Percentiles rank a stretch among this genome's conserved stretches.
These are phyloP conservation scores for Poeciliopsis turrubarensis DNA, from an alignment of 2,113 vertebrate species.

Conservation along the genomic window DNA sequence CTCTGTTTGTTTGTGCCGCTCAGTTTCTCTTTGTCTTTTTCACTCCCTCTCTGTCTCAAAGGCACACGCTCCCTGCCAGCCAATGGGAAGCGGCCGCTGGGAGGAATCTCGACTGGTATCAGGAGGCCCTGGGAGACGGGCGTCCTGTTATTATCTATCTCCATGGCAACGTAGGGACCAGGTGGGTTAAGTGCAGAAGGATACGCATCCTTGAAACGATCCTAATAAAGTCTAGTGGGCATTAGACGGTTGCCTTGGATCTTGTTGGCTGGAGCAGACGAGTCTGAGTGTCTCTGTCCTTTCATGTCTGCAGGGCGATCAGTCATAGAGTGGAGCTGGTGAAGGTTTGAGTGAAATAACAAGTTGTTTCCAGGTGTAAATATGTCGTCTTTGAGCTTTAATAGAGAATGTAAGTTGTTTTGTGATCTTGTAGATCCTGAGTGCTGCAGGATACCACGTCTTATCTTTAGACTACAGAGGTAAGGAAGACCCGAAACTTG, in stretches of 20 bases:
- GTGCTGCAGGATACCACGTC: constrained; percentile 85
- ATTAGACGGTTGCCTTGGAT: constrained; percentile 20
- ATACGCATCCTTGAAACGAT: constrained; percentile 48
- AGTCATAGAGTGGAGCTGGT: constrained; percentile 80
- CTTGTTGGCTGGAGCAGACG: constrained; percentile 15
- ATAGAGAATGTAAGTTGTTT: background rate
- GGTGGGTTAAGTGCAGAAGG: constrained; percentile 68
- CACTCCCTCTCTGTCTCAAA: constrained; percentile 54
- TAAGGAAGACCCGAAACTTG: constrained; percentile 44
- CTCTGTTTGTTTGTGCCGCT: constrained; percentile 9
- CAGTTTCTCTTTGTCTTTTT: background rate
- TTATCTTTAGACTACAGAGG: constrained; percentile 90
- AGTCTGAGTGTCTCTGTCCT: constrained; percentile 23
- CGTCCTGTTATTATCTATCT: constrained; percentile 87
- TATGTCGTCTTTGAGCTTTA: background rate
- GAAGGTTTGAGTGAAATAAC: constrained; percentile 78
- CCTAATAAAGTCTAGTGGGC: constrained; percentile 58
- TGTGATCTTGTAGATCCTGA: constrained; percentile 79
- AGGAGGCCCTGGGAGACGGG: constrained; percentile 79
- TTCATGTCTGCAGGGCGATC: constrained; percentile 78
- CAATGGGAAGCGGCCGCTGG: constrained; percentile 78
- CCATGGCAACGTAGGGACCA: constrained; percentile 86
- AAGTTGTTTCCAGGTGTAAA: background rate
- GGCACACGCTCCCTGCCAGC: constrained; percentile 85
- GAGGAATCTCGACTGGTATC: constrained; percentile 81